A percentile compares a stretch with the other conserved stretches of the same genome.
phyloP scores from a whole-genome alignment of 1,140 invertebrate genomes.

The Polyergus mexicanus region DNA sequence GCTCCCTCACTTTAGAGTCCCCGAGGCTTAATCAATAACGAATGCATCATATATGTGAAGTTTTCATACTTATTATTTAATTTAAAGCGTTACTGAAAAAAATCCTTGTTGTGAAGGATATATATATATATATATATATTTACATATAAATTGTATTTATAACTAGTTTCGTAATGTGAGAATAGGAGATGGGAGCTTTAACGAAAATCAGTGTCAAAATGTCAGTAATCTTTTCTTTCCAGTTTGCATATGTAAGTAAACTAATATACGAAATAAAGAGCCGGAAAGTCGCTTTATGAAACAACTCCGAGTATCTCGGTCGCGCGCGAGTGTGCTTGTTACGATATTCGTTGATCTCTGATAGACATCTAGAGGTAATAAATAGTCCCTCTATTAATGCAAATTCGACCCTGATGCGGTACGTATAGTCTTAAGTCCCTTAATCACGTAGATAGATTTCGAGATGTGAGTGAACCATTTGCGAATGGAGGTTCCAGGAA shows the following conservation, averaged over 20 bases:
- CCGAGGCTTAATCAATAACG: slow-evolving; percentile 79
- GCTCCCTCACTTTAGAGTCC: slow-evolving; percentile 74
- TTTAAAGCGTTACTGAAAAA: slow-evolving; percentile 36
- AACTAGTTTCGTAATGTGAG: background rate
- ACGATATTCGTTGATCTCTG: background rate
- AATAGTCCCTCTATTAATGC: slow-evolving; percentile 54
- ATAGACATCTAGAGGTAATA: slow-evolving; percentile 30
- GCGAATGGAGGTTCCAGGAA: slow-evolving; percentile 66
- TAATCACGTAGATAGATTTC: slow-evolving; percentile 70
- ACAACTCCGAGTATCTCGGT: background rate
- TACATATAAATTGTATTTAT: background rate
- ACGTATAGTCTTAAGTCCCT: slow-evolving; percentile 63
- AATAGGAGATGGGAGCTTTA: background rate
- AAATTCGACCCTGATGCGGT: slow-evolving; percentile 46
- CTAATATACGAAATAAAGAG: background rate
- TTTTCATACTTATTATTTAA: slow-evolving; percentile 74
- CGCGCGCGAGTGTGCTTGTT: slow-evolving; percentile 3
- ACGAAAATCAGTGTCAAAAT: too few species aligned
- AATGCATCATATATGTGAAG: slow-evolving; percentile 70
- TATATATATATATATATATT: background rate
- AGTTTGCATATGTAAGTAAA: slow-evolving; percentile 36
- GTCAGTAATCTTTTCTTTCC: slow-evolving; percentile 4
- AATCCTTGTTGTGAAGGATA: background rate
- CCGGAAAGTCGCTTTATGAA: background rate
- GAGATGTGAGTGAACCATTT: slow-evolving; percentile 55